A percentile compares a stretch with the other conserved stretches of the same genome.
Conservation (phyloP, 2,888 invertebrate species). For the Andrena minutula region DNA sequence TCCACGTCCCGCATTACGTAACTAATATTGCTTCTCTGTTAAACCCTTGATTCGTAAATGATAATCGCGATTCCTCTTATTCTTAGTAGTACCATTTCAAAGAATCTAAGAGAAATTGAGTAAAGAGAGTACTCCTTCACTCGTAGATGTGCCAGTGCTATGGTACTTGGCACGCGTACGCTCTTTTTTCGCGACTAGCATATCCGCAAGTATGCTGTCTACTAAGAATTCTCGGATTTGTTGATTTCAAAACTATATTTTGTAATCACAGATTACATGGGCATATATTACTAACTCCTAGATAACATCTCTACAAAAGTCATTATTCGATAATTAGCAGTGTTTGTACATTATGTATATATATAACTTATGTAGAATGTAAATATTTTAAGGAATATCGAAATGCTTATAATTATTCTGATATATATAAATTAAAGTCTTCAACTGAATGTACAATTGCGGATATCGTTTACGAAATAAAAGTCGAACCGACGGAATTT, state of each 20-base stretch:
- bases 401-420: slow-evolving; percentile 38
- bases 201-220: slow-evolving; percentile 22
- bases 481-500: slow-evolving; percentile 17
- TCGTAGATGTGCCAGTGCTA: slow-evolving; percentile 18
- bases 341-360: slow-evolving; percentile 53
- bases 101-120: slow-evolving; percentile 38
- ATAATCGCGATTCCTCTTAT: slow-evolving; percentile 13
- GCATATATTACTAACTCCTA: slow-evolving; percentile 55
- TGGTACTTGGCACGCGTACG: slow-evolving; percentile 28
- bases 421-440: slow-evolving; percentile 25
- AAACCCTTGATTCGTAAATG: slow-evolving; percentile 32
- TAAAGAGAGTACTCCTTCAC: slow-evolving; percentile 29
- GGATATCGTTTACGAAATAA: slow-evolving; percentile 14
- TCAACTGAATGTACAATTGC: neutral
- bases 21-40: slow-evolving; percentile 58
- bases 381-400: slow-evolving; percentile 50
- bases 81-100: slow-evolving; percentile 42
- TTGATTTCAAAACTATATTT: slow-evolving; percentile 59
- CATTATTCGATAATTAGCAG: slow-evolving; percentile 42
- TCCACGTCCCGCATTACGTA: slow-evolving; percentile 31
- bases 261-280: slow-evolving; percentile 69
- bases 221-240: slow-evolving; percentile 35
- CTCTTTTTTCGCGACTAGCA: slow-evolving; percentile 12
- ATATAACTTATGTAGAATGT: slow-evolving; percentile 41
- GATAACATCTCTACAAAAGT: slow-evolving; percentile 64